Base-by-base conservation (phyloP, 2,888 invertebrate genomes). In the Polyommatus iphigenia region DNA sequence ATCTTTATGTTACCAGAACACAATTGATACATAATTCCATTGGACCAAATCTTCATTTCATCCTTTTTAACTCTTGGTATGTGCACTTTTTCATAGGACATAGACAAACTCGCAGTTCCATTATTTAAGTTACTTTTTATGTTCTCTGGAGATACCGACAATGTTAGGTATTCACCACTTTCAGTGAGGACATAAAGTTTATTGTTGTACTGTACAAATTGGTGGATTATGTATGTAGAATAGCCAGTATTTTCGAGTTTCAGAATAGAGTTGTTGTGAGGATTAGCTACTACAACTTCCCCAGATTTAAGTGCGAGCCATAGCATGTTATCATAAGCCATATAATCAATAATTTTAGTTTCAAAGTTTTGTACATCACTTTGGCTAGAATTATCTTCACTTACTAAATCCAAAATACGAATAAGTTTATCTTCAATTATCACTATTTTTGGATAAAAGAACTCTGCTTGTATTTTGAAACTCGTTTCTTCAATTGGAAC, bases 271-370 rank as follows among this genome's bases (percentile, higher is more conserved):
- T 85, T 85, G 20, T 83, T 85, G 2, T 82, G 3, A 20, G 89
- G 80, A 80, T 91, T 83, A 59, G 89, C 84, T n/a, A 89, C 85
- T 15, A 84, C 79, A 29, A 93, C 82, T 81, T 89, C 85, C 62
- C 88, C 89, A 13, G 90, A 88, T 79, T 86, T 85, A 24, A 91
- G 82, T 73, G 88, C 82, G 46, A 92, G 78, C 92, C 91, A 93
- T 13, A 94, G 80, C 78, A 88, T 83, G 71, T 87, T 82, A 29
- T 89, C 86, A 77, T 87, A 84, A 18, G 90, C 79, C 72, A 83
- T 80, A 79, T 84, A 85, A 80, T 89, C 87, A 32, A 82, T 78
- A 59, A 93, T 87, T 80, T 88, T 87, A 57, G 85, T 82, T 57
- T 87, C 84, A 77, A 89, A 85, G 62, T 81, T 80, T 79, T 83